Base-by-base conservation (phyloP, 2,888 invertebrate species). In the Falcaria lacertinaria region DNA sequence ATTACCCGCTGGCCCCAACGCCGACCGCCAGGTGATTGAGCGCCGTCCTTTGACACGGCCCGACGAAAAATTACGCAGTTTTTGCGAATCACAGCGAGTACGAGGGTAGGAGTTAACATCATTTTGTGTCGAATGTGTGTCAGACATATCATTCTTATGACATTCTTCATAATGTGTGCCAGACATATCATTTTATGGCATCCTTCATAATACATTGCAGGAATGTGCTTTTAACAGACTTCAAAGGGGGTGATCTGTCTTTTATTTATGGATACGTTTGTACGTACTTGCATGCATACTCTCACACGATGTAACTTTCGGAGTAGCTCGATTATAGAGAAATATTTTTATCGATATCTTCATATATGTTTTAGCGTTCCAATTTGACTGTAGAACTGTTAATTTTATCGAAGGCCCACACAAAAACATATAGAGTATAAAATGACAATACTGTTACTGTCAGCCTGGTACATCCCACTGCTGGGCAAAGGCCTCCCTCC, bases 1-100 rank as follows among this genome's bases (percentile, higher is more conserved):
- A 46, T 8, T 5, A 7, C 32, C 32, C 52, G 57, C 58, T 22
- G 2, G 0, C 34, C 80, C 67, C 62, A 33, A 67, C 64, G 60
- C 43, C 67, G 68, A 52, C 64, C 64, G 64, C 69, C 80, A 74
- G 74, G 82, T 84, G 85, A 85, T 84, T 78, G 84, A 85, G 71
- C 77, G 69, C 69, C 72, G 80, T 80, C 78, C 80, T 85, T 85
- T 85, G 85, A 85, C 79, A 80, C 63, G 66, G 72, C 68, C 64
- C 65, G 62, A 71, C 70, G 74, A 83, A 82, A 85, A 82, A 84
- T 82, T 79, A 77, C 75, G 64, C 61, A 74, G 76, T 70, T 78
- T 80, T 80, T 78, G 69, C 69, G 63, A 74, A 75, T 69, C 69
- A 67, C 74, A 74, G 75, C 69, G 68, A 69, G 74, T 71, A 70